Base-by-base conservation (phyloP, 2,113 vertebrate species). In the Nothobranchius furzeri region DNA sequence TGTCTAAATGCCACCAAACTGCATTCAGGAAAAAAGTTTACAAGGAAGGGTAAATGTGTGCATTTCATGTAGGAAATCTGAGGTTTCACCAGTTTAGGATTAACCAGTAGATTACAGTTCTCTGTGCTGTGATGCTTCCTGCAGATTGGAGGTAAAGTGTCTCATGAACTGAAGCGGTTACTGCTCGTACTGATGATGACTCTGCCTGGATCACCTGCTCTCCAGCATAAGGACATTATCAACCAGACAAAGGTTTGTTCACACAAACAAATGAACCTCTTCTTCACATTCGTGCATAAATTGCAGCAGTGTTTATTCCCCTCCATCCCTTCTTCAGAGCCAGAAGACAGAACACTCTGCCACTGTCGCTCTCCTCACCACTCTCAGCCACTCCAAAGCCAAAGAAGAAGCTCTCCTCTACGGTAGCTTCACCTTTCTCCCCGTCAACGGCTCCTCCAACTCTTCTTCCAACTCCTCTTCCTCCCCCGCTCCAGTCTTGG, bases 141-240 rank as follows among this genome's bases (percentile, higher is more conserved):
- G 47, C 64, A 93, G 92, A 62, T 92, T 24, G 89, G 86, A 68
- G 87, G 89, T 1, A 65, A 79, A 53, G 49, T 72, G 2, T 42
- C 82, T 10, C 17, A 4, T 35, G 73, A 87, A 12, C 54, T 93
- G 48, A 87, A 80, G 68, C 87, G 76, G 53, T 57, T 92, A 12
- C 73, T 93, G 12, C 58, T 92, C 64, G 85, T 94, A 63, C 45
- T 94, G 74, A 63, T 81, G 48, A 92, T 94, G 89, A 94, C 93
- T 4, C 68, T 94, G 54, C 93, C 92, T 6, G 93, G 93, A n/a
- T 88, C 93, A 0, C 92, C 93, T 2, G 63, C 79, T 9, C 49
- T 94, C 60, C 79, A 70, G 20, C 77, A 84, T n/a, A 82, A 90
- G 6, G 79, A 87, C n/a, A 83, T 91, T 37, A 36, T 90, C 13